phyloP scores from a whole-genome alignment of 2,888 invertebrate genomes.

The Troglohyphantes excavatus region DNA sequence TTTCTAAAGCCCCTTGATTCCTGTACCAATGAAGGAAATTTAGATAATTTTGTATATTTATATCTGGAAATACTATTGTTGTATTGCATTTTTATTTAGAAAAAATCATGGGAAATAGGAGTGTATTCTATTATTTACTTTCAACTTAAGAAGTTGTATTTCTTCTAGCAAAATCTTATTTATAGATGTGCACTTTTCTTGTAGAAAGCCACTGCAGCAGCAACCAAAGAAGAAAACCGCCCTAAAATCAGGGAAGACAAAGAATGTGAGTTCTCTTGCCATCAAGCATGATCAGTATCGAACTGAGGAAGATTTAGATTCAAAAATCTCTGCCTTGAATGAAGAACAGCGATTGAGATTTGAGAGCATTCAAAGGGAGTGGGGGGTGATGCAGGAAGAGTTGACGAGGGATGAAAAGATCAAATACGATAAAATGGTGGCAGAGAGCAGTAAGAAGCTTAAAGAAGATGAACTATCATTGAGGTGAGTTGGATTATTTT shows the following conservation, averaged over 20 bases:
- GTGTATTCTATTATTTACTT: too few relatives aligned
- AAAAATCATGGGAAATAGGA: too few relatives aligned
- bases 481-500: slow-evolving; percentile 31
- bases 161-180: too few relatives aligned
- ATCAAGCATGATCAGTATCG: slow-evolving; percentile 2
- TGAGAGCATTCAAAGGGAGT: slow-evolving; percentile 56
- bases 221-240: slow-evolving; percentile 23
- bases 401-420: slow-evolving; percentile 53
- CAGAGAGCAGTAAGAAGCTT: slow-evolving; percentile 42
- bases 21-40: too few relatives aligned
- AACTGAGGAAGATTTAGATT: slow-evolving; percentile 43
- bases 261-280: background rate
- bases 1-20: too few relatives aligned
- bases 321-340: slow-evolving; percentile 27
- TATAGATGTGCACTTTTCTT: too few relatives aligned
- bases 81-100: too few relatives aligned
- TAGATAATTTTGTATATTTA: too few relatives aligned
- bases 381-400: slow-evolving; percentile 58
- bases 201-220: slow-evolving; percentile 59
- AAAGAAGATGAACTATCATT: slow-evolving; percentile 50
- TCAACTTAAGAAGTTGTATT: too few relatives aligned
- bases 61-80: too few relatives aligned
- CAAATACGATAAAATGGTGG: slow-evolving; percentile 60
- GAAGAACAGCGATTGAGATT: slow-evolving; percentile 53
- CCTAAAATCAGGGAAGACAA: slow-evolving; percentile 36